phyloP scores from a whole-genome alignment of 2,888 invertebrate species.

The Leptura quadrifasciata region DNA sequence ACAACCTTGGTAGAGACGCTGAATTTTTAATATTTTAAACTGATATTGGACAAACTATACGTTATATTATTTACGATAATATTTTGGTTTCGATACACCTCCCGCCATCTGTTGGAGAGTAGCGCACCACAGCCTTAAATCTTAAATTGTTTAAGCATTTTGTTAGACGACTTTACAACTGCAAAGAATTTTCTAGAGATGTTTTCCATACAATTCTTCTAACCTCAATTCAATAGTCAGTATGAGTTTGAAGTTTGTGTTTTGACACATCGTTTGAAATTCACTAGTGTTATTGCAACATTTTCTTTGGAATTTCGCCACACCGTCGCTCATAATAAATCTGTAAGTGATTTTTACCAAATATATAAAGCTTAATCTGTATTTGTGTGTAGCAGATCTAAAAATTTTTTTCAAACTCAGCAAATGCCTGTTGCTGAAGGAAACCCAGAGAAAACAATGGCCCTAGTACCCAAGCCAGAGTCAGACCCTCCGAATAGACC shows the following conservation, averaged over 20 bases:
- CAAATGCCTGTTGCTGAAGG: conserved; percentile 44
- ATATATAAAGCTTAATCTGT: not conserved
- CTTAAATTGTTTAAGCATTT: no score
- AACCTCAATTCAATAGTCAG: not conserved
- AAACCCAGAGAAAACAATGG: conserved; percentile 43
- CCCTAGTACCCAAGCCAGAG: conserved; percentile 38
- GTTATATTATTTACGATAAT: no score
- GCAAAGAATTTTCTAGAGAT: no score
- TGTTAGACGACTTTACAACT: no score
- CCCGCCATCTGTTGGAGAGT: no score
- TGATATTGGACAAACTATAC: no score
- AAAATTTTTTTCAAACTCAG: conserved; percentile 16
- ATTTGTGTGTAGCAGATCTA: not conserved
- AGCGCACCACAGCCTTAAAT: no score
- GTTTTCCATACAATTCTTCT: not conserved
- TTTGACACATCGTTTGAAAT: not conserved
- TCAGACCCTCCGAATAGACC: not conserved
- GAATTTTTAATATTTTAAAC: no score
- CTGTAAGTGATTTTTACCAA: not conserved
- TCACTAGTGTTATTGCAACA: not conserved
- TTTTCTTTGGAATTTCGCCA: not conserved
- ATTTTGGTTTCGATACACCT: no score
- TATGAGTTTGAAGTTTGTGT: no score
- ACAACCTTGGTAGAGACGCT: no score
- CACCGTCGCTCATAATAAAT: not conserved